Percentiles rank a stretch among this genome's conserved stretches.
These are phyloP conservation scores for Centropus unirufus DNA, from an alignment of 2,113 vertebrate species.

Conservation along the genomic window DNA sequence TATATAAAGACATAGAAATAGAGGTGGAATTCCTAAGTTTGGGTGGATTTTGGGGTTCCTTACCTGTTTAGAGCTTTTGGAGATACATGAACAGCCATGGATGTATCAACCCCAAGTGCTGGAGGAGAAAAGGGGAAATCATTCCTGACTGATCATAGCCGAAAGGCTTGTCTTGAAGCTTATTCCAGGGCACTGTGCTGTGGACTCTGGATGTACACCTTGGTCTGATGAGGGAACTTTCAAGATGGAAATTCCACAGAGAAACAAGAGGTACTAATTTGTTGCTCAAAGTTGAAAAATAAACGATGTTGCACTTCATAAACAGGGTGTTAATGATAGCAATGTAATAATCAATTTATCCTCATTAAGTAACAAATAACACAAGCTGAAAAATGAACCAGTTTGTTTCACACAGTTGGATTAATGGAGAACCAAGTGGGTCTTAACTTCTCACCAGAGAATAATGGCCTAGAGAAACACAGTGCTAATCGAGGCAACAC, in stretches of 20 bases:
- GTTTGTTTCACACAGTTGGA: conserved; percentile 50
- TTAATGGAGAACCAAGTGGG: conserved; percentile 37
- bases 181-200: background rate
- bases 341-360: conserved; percentile 27
- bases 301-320: background rate
- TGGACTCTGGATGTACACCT: background rate
- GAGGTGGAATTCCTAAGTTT: background rate
- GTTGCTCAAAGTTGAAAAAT: conserved; percentile 22
- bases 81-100: background rate
- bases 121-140: background rate
- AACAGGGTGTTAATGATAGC: conserved; percentile 41
- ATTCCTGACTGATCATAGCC: background rate
- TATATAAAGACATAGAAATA: background rate
- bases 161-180: background rate
- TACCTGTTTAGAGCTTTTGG: background rate
- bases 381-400: conserved; percentile 41
- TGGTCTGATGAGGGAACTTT: background rate
- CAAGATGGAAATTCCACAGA: background rate
- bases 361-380: conserved; percentile 45
- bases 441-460: conserved; percentile 39
- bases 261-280: conserved; percentile 3
- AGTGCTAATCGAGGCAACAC: conserved; percentile 58
- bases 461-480: conserved; percentile 62
- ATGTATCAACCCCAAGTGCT: background rate
- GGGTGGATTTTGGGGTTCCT: background rate